Base-by-base conservation (phyloP, 2,113 vertebrate species). In the Rhynchopsitta pachyrhyncha region DNA sequence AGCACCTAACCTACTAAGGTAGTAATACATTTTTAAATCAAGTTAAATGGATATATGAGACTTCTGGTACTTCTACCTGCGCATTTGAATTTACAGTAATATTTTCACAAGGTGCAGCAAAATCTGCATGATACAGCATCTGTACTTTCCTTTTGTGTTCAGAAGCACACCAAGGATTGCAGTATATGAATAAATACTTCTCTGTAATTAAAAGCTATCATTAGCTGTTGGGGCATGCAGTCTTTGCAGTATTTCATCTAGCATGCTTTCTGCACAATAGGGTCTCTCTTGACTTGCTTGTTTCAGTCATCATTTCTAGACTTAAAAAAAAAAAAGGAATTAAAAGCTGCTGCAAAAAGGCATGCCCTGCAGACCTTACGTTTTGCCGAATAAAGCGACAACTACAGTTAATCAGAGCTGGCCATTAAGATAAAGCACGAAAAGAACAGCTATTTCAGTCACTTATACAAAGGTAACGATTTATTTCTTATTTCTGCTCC, bases 401-500 rank as follows among this genome's bases (percentile, higher is more conserved):
- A 37, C 39, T 27, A 13, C 12, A 69, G 55, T 77, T 66, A 69
- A 92, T 69, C 35, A 84, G 76, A 95, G 81, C 46, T 49, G 4
- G 39, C 44, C 92, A 93, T 87, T 82, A 94, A 91, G 66, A 85
- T 49, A 60, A 16, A 74, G 77, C 92, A 57, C 71, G 87, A 86
- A 74, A n/a, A 89, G 78, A 95, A 95, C 24, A 84, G 74, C 42
- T 84, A 96, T 73, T 95, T 84, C 80, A 93, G 88, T 90, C 82
- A 71, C 82, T 95, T 82, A 73, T 49, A 77, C 96, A 75, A 88
- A 75, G 44, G 92, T 68, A 96, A 88, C 44, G 55, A 86, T 85
- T 95, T 96, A 96, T 83, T 96, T 92, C 86, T 94, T 96, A 71
- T 53, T 62, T 92, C 81, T 93, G 75, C 79, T 88, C 75, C 83